Evolutionary conservation across 2,888 invertebrate genomes (phyloP).

Genomic region (Ormyrus rosae): DNA sequence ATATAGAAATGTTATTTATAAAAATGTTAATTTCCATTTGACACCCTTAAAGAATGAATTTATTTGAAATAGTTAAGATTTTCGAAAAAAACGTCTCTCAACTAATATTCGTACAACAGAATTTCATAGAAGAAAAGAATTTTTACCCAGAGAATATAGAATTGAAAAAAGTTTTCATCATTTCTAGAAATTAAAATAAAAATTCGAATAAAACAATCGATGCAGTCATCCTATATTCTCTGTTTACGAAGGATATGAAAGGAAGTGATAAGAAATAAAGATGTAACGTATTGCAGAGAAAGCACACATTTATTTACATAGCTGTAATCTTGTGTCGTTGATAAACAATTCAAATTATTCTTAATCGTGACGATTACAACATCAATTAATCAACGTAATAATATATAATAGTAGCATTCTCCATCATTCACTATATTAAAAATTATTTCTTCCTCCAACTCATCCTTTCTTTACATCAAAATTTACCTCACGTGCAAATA

Average conservation of each 20-base stretch:
- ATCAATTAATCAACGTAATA: constrained; percentile 59
- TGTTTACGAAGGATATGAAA: constrained; percentile 35
- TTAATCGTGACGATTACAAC: constrained; percentile 59
- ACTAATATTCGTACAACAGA: too few relatives aligned
- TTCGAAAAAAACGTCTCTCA: too few relatives aligned
- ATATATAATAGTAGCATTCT: constrained; percentile 60
- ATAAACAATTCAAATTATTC: constrained; percentile 49
- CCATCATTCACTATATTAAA: constrained; percentile 42
- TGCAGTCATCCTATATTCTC: constrained; percentile 7
- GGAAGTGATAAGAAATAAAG: constrained; percentile 55
- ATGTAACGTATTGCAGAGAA: constrained; percentile 67
- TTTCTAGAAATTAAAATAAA: too few relatives aligned
- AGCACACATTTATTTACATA: constrained; percentile 75
- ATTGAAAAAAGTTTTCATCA: too few relatives aligned
- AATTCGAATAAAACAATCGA: too few relatives aligned
- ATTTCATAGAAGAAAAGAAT: too few relatives aligned
- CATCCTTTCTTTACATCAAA: constrained; percentile 15
- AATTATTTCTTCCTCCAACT: constrained; percentile 31
- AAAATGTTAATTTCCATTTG: not conserved
- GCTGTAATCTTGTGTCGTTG: constrained; percentile 64
- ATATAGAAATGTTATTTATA: constrained; percentile 14
- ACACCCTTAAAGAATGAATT: not conserved
- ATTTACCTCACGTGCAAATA: constrained; percentile 26
- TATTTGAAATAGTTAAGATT: not conserved
- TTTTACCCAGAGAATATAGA: too few relatives aligned